A percentile compares a stretch with the other conserved stretches of the same genome.
These are phyloP conservation scores for Caradrina clavipalpis DNA, from an alignment of 2,888 invertebrate species.

Conservation along the genomic window DNA sequence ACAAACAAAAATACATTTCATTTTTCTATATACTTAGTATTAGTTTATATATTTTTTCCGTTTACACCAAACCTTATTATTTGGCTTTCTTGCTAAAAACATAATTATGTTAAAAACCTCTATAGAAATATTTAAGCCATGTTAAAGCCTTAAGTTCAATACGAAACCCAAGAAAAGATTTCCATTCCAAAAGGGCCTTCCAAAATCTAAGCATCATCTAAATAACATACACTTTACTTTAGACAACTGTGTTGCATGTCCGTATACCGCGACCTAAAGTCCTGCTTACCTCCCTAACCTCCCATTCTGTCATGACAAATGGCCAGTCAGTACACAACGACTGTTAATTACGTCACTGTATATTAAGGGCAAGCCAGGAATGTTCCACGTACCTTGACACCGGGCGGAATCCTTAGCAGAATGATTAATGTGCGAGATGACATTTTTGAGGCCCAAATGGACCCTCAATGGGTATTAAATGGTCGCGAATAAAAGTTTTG, in stretches of 20 bases:
- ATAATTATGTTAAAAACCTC: too few species aligned
- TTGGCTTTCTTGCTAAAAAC: too few species aligned
- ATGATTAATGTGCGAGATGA: slow-evolving; percentile 63
- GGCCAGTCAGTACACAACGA: slow-evolving; percentile 39
- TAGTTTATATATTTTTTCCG: too few species aligned
- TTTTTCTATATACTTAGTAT: too few species aligned
- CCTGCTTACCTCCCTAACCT: slow-evolving; percentile 3
- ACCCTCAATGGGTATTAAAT: slow-evolving; percentile 53
- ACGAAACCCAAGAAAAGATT: too few species aligned
- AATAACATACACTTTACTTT: neutral
- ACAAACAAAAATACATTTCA: too few species aligned
- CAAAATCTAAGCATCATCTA: neutral
- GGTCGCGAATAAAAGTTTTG: slow-evolving; percentile 44
- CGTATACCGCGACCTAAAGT: neutral
- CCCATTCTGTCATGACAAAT: slow-evolving; percentile 44
- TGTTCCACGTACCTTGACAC: slow-evolving; percentile 62
- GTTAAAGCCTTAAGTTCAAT: too few species aligned
- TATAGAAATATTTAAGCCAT: too few species aligned
- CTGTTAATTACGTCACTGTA: slow-evolving; percentile 63
- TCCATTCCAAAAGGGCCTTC: too few species aligned
- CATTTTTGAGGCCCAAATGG: slow-evolving; percentile 62
- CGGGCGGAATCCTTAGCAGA: slow-evolving; percentile 57
- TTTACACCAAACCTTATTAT: too few species aligned
- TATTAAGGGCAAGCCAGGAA: slow-evolving; percentile 57
- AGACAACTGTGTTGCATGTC: neutral